Percentiles rank a stretch among this genome's conserved stretches.
Conservation (phyloP, 2,113 vertebrate genomes). For the Charadrius vociferus region DNA sequence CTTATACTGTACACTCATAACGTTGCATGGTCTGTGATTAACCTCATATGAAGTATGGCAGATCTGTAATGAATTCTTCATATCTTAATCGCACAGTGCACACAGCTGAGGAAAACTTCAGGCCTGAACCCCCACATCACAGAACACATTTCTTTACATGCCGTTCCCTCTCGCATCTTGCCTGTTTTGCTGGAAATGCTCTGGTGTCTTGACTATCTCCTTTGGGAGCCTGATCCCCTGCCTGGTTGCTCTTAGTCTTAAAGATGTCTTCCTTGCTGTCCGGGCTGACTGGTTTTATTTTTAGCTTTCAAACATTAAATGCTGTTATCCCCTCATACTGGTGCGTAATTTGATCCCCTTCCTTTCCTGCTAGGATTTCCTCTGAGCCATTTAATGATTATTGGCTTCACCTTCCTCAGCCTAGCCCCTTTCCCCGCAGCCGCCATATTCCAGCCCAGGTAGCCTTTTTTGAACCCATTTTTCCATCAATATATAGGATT, state of each 20-base stretch:
- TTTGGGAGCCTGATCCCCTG: background rate
- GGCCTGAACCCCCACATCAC: background rate
- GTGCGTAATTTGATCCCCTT: background rate
- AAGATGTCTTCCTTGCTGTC: background rate
- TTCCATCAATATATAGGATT: background rate
- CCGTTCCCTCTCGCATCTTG: background rate
- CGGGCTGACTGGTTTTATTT: background rate
- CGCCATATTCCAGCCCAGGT: background rate
- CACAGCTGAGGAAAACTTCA: background rate
- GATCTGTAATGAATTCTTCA: background rate
- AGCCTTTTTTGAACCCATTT: background rate
- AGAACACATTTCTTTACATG: background rate
- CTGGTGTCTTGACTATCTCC: background rate
- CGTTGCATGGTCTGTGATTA: background rate
- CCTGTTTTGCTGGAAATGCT: background rate
- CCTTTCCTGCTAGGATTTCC: background rate
- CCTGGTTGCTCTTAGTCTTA: background rate
- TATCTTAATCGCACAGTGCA: background rate
- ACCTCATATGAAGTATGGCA: background rate
- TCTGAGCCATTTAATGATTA: background rate
- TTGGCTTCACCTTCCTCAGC: background rate
- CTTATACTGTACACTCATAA: background rate
- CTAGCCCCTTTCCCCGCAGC: background rate
- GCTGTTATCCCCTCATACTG: background rate
- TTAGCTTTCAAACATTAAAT: background rate